Evolutionary conservation across 2,888 invertebrate genomes (phyloP).

Genomic region (Stenotaenia linearis): DNA sequence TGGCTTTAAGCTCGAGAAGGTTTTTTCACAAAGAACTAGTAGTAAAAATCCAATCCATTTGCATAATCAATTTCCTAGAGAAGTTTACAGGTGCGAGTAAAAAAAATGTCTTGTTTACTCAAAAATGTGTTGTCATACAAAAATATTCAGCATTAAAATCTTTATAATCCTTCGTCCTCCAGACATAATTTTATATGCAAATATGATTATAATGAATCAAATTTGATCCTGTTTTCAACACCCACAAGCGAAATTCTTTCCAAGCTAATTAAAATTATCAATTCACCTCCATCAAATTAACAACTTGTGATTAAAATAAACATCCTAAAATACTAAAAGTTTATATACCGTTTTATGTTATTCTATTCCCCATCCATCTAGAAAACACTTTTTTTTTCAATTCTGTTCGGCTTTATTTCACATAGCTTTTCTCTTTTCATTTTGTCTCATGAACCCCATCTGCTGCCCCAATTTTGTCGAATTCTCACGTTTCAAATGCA

Average conservation of each 20-base stretch:
- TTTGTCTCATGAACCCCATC: conserved; percentile 9
- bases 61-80: background rate
- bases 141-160: background rate
- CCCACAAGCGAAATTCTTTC: background rate
- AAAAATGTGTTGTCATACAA: background rate
- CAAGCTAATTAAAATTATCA: background rate
- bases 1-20: conserved; percentile 4
- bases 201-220: background rate
- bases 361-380: background rate
- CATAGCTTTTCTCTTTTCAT: background rate
- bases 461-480: background rate
- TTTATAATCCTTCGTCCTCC: background rate
- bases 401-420: background rate
- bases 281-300: background rate
- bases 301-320: too few species aligned
- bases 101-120: background rate
- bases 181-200: background rate
- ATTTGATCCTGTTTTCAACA: background rate
- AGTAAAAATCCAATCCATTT: conserved; percentile 9
- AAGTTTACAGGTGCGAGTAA: background rate
- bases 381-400: background rate
- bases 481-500: conserved; percentile 9
- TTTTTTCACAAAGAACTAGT: background rate
- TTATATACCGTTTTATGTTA: background rate
- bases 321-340: background rate